phyloP scores from a whole-genome alignment of 1,140 invertebrate species.

The Trichonephila clavipes region DNA sequence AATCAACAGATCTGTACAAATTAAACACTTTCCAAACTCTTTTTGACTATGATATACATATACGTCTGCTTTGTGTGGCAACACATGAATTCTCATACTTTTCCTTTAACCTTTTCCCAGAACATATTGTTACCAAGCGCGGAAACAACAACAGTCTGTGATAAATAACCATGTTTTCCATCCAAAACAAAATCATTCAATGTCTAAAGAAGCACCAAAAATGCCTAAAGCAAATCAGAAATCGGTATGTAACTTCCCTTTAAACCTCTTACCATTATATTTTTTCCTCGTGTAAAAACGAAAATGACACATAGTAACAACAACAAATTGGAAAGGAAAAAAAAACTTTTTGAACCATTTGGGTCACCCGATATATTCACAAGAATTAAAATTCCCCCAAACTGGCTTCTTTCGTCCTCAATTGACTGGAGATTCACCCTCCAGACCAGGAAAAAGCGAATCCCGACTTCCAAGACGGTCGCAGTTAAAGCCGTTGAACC shows the following conservation, averaged over 20 bases:
- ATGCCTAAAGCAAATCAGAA: not conserved
- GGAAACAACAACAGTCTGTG: no score
- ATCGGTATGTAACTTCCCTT: not conserved
- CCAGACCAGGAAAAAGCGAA: not conserved
- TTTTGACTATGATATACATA: no score
- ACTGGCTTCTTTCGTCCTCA: conserved; percentile 1
- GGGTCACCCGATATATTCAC: not conserved
- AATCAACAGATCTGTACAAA: no score
- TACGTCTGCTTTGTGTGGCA: no score
- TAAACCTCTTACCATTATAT: not conserved
- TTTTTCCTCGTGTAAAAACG: not conserved
- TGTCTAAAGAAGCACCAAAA: not conserved
- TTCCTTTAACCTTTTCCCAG: no score
- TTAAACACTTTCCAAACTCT: no score
- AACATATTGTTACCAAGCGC: no score
- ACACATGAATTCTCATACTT: no score
- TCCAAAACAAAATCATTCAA: no score
- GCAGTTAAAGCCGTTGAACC: conserved; percentile 22
- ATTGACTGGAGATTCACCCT: not conserved
- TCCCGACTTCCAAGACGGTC: not conserved
- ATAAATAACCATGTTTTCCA: no score
- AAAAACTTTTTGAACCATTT: not conserved
- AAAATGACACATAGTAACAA: not conserved
- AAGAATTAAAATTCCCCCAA: conserved; percentile 18
- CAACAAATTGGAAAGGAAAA: not conserved